Evolutionary conservation across 2,888 invertebrate genomes (phyloP).

Genomic region (Achlya flavicornis): DNA sequence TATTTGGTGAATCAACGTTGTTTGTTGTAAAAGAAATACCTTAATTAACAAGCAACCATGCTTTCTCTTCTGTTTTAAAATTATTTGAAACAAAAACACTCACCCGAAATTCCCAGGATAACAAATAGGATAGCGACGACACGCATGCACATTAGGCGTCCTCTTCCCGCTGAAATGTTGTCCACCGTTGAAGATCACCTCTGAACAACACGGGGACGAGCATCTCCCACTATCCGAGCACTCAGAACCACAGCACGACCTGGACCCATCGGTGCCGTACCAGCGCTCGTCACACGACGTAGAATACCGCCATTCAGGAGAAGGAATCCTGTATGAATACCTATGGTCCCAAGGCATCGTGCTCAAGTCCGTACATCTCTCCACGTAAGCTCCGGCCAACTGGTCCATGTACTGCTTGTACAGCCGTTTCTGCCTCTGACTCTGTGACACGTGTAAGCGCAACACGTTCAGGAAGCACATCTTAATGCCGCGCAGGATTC

Average conservation of each 20-base stretch:
- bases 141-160: constrained; percentile 54
- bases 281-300: constrained; percentile 65
- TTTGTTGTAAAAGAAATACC: too few relatives aligned
- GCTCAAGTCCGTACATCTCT: constrained; percentile 63
- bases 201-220: constrained; percentile 80
- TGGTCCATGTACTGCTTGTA: constrained; percentile 81
- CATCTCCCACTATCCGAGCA: constrained; percentile 75
- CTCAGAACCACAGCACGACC: constrained; percentile 65
- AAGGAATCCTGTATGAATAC: constrained; percentile 50
- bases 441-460: constrained; percentile 81
- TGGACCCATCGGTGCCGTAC: constrained; percentile 60
- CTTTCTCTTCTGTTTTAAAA: neutral
- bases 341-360: constrained; percentile 62
- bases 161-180: constrained; percentile 74
- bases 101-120: constrained; percentile 78
- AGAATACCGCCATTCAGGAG: constrained; percentile 70
- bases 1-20: too few relatives aligned
- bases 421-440: constrained; percentile 76
- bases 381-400: constrained; percentile 74
- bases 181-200: constrained; percentile 81
- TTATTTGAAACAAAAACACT: constrained; percentile 40
- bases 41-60: too few relatives aligned
- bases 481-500: constrained; percentile 51
- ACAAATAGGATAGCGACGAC: constrained; percentile 62
- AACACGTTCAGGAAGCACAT: constrained; percentile 85